phyloP scores from a whole-genome alignment of 92 coral and sea anemone genomes.

The Phenganax subtilis region DNA sequence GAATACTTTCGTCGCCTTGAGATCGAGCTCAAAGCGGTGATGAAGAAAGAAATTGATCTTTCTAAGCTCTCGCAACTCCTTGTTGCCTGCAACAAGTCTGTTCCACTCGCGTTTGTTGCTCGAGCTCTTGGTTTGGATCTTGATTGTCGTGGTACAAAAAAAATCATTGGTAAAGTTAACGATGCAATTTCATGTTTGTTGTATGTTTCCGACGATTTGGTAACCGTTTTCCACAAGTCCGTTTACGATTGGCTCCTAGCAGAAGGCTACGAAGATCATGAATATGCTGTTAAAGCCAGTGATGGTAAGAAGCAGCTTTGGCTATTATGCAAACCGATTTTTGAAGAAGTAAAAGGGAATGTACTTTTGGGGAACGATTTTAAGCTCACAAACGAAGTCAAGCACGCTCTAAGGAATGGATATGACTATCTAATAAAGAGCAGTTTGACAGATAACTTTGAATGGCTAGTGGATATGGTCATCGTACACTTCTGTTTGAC shows the following conservation, averaged over 20 bases:
- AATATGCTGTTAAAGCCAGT: not conserved
- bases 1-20: not conserved
- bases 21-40: not conserved
- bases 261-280: not conserved
- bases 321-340: not conserved
- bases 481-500: not conserved
- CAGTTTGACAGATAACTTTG: not conserved
- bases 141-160: not conserved
- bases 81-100: not conserved
- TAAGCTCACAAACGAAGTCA: not conserved
- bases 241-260: not conserved
- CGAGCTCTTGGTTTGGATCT: slow-evolving; percentile 1
- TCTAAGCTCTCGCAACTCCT: not conserved
- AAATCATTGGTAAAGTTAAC: not conserved
- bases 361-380: not conserved
- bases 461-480: not conserved
- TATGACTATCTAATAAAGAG: not conserved
- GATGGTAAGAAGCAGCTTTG: not conserved
- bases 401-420: not conserved
- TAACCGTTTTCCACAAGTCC: slow-evolving; percentile 4
- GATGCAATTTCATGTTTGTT: slow-evolving; percentile 17
- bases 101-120: slow-evolving; percentile 11
- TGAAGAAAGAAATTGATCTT: not conserved
- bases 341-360: not conserved
- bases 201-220: slow-evolving; percentile 25